Evolutionary conservation across 2,888 invertebrate species (phyloP).

Genomic region (Embidobia sp.): DNA sequence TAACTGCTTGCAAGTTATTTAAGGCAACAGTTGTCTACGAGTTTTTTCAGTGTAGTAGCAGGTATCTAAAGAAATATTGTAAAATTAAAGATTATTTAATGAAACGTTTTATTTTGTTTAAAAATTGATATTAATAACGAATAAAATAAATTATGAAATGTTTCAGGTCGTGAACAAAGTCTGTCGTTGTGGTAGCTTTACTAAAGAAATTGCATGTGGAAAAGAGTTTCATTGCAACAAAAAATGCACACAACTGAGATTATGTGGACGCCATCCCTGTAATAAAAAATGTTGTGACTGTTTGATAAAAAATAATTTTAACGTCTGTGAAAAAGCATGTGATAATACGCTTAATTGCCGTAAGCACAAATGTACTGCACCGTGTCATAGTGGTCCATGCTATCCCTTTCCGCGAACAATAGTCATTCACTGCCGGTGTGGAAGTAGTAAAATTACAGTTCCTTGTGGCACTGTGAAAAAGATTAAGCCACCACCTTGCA

Average conservation of each 20-base stretch:
- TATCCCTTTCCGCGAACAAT: conserved; percentile 91
- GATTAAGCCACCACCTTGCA: conserved; percentile 91
- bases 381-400: conserved; percentile 92
- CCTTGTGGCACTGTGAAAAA: conserved; percentile 92
- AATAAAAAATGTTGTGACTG: conserved; percentile 84
- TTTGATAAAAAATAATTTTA: conserved; percentile 71
- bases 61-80: too few relatives aligned
- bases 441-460: conserved; percentile 88
- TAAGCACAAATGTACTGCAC: conserved; percentile 91
- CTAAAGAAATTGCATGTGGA: conserved; percentile 91
- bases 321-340: conserved; percentile 91
- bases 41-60: too few relatives aligned
- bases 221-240: conserved; percentile 94
- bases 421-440: conserved; percentile 90
- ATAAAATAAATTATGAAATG: too few relatives aligned
- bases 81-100: too few relatives aligned
- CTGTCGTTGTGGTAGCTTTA: conserved; percentile 90
- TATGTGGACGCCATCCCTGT: conserved; percentile 94
- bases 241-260: conserved; percentile 91
- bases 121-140: too few relatives aligned
- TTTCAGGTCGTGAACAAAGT: conserved; percentile 85
- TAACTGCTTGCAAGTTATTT: too few relatives aligned
- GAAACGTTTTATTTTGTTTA: too few relatives aligned
- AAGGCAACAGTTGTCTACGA: too few relatives aligned
- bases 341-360: conserved; percentile 91